Evolutionary conservation across 1,140 invertebrate species (phyloP).

Genomic region (Mylabris phalerata): DNA sequence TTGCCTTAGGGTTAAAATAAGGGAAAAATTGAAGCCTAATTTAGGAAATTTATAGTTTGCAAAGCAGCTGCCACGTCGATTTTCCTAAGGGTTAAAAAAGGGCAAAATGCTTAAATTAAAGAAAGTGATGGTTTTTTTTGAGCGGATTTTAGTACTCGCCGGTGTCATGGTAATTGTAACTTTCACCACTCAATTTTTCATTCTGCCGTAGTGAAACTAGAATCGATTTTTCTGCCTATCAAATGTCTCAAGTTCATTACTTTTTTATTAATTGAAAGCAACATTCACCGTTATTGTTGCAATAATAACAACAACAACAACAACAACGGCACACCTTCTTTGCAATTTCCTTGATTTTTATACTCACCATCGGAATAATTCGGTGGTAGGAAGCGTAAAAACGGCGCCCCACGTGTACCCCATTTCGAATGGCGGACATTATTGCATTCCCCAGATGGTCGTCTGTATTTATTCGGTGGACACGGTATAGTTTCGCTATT

Average conservation of each 20-base stretch:
- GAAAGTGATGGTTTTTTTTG: too few relatives aligned
- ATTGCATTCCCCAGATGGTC: conserved; percentile 86
- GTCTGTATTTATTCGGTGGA: conserved; percentile 71
- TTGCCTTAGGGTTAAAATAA: neutral
- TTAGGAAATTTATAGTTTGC: too few relatives aligned
- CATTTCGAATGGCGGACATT: conserved; percentile 84
- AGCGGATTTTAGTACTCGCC: neutral
- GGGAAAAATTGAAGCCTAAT: neutral
- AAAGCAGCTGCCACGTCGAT: too few relatives aligned
- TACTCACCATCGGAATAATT: conserved; percentile 78
- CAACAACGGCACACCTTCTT: neutral
- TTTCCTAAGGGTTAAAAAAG: too few relatives aligned
- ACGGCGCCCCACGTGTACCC: conserved; percentile 79
- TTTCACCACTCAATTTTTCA: neutral
- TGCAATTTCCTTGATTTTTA: conserved; percentile 6
- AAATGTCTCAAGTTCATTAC: neutral
- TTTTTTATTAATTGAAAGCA: neutral
- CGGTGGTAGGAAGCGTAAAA: conserved; percentile 69
- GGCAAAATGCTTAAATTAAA: too few relatives aligned
- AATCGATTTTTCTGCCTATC: too few relatives aligned
- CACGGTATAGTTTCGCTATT: conserved; percentile 40
- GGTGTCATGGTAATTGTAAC: neutral
- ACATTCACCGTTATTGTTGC: neutral
- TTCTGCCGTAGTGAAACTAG: too few relatives aligned
- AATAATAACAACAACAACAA: neutral